These are phyloP conservation scores for Irena cyanogastra DNA, from an alignment of 2,113 vertebrate genomes.

Conservation along the genomic window DNA sequence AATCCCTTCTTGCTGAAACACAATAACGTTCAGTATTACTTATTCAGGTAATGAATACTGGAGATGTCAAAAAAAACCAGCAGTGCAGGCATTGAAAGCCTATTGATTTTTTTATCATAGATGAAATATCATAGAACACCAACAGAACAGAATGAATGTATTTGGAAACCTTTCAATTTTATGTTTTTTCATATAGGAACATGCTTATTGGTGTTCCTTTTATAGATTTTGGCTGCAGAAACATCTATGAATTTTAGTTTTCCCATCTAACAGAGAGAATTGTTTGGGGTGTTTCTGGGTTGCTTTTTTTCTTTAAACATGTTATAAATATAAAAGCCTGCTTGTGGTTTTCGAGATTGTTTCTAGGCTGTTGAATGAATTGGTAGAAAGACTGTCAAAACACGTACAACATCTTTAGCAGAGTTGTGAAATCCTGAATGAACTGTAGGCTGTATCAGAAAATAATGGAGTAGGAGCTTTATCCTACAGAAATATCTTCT, in stretches of 20 bases:
- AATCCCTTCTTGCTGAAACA: not conserved
- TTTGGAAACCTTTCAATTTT: constrained; percentile 6
- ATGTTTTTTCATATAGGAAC: not conserved
- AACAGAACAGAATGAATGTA: not conserved
- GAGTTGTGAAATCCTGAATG: not conserved
- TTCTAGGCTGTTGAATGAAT: not conserved
- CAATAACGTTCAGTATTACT: not conserved
- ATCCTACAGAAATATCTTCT: not conserved
- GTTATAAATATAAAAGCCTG: not conserved
- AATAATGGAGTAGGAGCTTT: not conserved
- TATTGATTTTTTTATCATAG: constrained; percentile 22
- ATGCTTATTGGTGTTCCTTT: not conserved
- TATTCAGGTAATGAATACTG: not conserved
- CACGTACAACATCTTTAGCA: not conserved
- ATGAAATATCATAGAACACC: not conserved
- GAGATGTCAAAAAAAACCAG: not conserved
- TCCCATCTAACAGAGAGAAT: not conserved
- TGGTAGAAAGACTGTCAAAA: constrained; percentile 30
- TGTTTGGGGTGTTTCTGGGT: not conserved
- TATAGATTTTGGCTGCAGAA: constrained; percentile 11
- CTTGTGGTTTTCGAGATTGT: not conserved
- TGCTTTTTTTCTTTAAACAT: not conserved
- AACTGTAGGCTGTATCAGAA: not conserved
- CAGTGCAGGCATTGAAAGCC: not conserved
- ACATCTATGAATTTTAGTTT: not conserved